Evolutionary conservation across 2,797 vertebrate genomes (phyloP).

Genomic region (Sebastes diploproa): DNA sequence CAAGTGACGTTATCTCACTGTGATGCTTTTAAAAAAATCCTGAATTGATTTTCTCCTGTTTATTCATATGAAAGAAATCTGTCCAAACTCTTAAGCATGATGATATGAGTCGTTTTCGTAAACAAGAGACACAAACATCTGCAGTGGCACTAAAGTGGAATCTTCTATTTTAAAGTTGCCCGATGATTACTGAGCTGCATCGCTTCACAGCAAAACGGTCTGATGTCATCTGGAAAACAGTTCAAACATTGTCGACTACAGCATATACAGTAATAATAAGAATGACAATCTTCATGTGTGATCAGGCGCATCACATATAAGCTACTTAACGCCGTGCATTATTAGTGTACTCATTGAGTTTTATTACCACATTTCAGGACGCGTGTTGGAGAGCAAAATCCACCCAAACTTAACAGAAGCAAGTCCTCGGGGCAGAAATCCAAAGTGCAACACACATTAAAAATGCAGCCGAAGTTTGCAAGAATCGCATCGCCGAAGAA

Average conservation of each 20-base stretch:
- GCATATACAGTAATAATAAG: too few species aligned
- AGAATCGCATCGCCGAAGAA: background rate
- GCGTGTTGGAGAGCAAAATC: background rate
- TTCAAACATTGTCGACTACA: background rate
- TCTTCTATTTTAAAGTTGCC: slow-evolving; percentile 12
- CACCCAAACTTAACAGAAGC: slow-evolving; percentile 31
- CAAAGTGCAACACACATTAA: background rate
- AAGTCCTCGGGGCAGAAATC: background rate
- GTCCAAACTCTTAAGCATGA: background rate
- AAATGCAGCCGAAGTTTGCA: slow-evolving; percentile 24
- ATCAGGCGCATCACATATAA: background rate
- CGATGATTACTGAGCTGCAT: slow-evolving; percentile 2
- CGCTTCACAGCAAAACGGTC: background rate
- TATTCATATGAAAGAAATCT: background rate
- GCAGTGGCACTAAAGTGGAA: background rate
- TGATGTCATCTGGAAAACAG: slow-evolving; percentile 12
- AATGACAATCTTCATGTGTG: background rate
- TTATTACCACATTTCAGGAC: background rate
- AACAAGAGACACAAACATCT: background rate
- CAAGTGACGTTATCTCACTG: background rate
- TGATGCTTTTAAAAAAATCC: background rate
- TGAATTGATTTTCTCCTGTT: background rate
- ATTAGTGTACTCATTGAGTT: background rate
- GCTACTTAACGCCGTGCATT: background rate
- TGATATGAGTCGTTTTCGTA: background rate